Base-by-base conservation (phyloP, 1,140 invertebrate species). In the Drosophila setifemur region DNA sequence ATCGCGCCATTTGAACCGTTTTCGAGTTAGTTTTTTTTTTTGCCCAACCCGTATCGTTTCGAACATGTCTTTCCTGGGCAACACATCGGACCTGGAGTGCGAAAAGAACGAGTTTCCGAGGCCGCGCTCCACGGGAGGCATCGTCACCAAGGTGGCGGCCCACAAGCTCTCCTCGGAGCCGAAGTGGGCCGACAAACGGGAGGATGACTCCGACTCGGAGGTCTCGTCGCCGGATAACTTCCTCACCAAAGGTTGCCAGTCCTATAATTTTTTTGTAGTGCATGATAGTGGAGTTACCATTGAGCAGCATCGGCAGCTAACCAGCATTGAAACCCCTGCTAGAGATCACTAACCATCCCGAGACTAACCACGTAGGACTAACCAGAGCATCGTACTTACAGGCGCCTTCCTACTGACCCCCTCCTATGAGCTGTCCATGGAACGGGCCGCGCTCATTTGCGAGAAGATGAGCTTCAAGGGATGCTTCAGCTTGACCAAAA, bases 391-490 rank as follows among this genome's bases (percentile, higher is more conserved):
- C 43, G 12, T 18, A 68, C 72, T 79, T 89, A 48, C 71, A 90
- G 94, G 94, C 31, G 95, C 95, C n/a, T 96, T 96, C 90, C 93
- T 96, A 35, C 91, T 96, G 52, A 96, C 95, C 35, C 95, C 95
- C 18, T 95, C 95, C 47, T 94, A 96, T 90, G 95, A 96, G 78
- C 91, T 96, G 57, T 96, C 94, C 78, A 93, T 96, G 92, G 95
- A 96, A 90, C 95, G 95, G 70, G 95, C 95, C 0, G 95, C 95
- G n/a, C 92, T 94, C 72, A 96, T 96, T 70, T 96, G 95, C 90
- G 95, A 96, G 91, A 96, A 96, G 91, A 95, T 96, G 93, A 95
- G 95, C 91, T 96, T 96, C 90, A 95, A 95, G 71, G 95, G 95
- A 26, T 95, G 95, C 75, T 96, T 96, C 91, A 95, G 95, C 60